phyloP scores from a whole-genome alignment of 2,797 vertebrate species.

The Platyrinchus mystaceus region DNA sequence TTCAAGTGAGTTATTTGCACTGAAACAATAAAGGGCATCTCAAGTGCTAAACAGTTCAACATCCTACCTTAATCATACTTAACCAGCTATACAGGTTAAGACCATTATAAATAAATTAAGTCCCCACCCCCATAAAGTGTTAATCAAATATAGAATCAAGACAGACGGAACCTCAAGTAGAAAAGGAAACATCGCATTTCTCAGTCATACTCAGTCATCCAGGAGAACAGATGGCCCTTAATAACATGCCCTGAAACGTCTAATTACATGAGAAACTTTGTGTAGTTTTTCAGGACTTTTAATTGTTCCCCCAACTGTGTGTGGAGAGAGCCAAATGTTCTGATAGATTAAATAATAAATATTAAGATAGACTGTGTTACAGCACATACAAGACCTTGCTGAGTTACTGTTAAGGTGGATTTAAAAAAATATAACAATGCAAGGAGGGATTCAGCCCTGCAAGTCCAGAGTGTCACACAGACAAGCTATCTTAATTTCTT shows the following conservation, averaged over 20 bases:
- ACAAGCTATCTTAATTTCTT: not conserved
- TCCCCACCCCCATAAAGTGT: not conserved
- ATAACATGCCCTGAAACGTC: slow-evolving; percentile 10
- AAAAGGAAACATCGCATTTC: not conserved
- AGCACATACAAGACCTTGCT: not conserved
- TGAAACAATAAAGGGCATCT: not conserved
- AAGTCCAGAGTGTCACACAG: not conserved
- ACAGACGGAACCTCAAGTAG: slow-evolving; percentile 1
- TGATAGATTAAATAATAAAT: slow-evolving; percentile 48
- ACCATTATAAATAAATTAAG: not conserved
- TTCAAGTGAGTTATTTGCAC: not conserved
- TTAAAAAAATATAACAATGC: not conserved
- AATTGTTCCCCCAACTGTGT: slow-evolving; percentile 33
- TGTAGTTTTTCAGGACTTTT: slow-evolving; percentile 28
- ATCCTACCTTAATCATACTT: not conserved
- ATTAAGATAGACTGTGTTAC: not conserved
- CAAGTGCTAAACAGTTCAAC: not conserved
- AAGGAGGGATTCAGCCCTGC: not conserved
- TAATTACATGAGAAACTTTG: slow-evolving; percentile 35
- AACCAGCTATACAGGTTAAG: not conserved
- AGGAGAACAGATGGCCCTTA: slow-evolving; percentile 54
- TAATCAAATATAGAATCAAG: slow-evolving; percentile 21
- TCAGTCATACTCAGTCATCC: not conserved
- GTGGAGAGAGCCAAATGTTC: slow-evolving; percentile 12
- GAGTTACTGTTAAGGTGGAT: not conserved